Evolutionary conservation across 2,888 invertebrate genomes (phyloP).

Genomic region (Machimus rusticus): DNA sequence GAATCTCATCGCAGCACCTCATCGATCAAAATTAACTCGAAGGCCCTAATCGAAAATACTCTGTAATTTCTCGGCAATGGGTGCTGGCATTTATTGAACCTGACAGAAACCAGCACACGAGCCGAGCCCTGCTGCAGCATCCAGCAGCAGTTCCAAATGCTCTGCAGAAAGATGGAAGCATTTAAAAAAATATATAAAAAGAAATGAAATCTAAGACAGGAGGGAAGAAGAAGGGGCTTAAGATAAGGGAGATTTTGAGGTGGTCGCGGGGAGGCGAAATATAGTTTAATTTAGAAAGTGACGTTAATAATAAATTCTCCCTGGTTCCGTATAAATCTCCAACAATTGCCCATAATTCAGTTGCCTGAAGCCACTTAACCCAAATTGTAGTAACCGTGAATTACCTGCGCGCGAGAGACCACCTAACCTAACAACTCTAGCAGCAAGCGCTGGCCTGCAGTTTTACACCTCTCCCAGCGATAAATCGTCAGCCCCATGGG

Average conservation of each 20-base stretch:
- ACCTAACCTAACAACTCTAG: conserved; percentile 23
- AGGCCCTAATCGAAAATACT: background rate
- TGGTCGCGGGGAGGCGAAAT: background rate
- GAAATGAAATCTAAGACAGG: background rate
- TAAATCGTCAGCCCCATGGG: conserved; percentile 2
- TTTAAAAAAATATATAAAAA: background rate
- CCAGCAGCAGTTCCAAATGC: background rate
- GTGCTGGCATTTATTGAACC: background rate
- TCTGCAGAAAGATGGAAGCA: background rate
- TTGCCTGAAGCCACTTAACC: conserved; percentile 38
- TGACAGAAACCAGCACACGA: background rate
- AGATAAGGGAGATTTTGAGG: background rate
- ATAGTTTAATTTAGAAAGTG: conserved; percentile 36
- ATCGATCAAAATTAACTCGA: background rate
- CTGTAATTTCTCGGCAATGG: background rate
- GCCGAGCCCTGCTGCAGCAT: background rate
- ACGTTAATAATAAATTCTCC: conserved; percentile 30
- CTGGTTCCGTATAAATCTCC: conserved; percentile 27
- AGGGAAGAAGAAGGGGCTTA: background rate
- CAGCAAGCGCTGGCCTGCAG: background rate
- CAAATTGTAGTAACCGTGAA: conserved; percentile 35
- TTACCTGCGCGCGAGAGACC: conserved; percentile 13
- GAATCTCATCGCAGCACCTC: background rate
- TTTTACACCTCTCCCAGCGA: conserved; percentile 22
- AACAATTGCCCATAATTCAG: conserved; percentile 41